These are phyloP conservation scores for Drosophila nr. perissopoda DNA, from an alignment of 2,888 invertebrate genomes.

Conservation along the genomic window DNA sequence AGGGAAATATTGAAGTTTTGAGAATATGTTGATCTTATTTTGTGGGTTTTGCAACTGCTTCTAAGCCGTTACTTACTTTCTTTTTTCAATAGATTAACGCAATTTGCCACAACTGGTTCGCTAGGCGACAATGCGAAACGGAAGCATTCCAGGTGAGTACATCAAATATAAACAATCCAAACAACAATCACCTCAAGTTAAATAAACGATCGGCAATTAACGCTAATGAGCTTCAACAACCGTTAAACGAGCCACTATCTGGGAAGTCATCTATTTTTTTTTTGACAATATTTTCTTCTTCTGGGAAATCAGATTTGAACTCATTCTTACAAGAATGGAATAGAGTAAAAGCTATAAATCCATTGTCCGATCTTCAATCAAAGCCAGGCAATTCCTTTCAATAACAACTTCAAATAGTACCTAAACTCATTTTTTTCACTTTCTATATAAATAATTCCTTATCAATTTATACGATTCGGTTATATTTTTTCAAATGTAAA, in stretches of 20 bases:
- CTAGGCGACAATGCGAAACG: constrained; percentile 63
- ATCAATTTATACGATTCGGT: background rate
- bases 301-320: background rate
- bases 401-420: background rate
- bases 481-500: constrained; percentile 2
- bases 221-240: background rate
- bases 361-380: background rate
- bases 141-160: constrained; percentile 64
- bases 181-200: background rate
- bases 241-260: background rate
- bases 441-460: background rate
- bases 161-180: background rate
- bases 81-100: constrained; percentile 50
- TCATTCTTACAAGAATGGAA: background rate
- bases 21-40: background rate
- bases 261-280: background rate
- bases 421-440: background rate
- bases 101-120: constrained; percentile 59
- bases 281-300: background rate
- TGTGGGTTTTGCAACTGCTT: constrained; percentile 4
- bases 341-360: too few relatives aligned
- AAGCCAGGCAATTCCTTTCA: background rate
- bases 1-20: background rate
- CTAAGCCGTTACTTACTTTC: background rate
- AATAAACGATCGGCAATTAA: background rate